Evolutionary conservation across 2,888 invertebrate genomes (phyloP), one percentile per base, ranked within the genome.

Genomic region (Margaritifera margaritifera): DNA sequence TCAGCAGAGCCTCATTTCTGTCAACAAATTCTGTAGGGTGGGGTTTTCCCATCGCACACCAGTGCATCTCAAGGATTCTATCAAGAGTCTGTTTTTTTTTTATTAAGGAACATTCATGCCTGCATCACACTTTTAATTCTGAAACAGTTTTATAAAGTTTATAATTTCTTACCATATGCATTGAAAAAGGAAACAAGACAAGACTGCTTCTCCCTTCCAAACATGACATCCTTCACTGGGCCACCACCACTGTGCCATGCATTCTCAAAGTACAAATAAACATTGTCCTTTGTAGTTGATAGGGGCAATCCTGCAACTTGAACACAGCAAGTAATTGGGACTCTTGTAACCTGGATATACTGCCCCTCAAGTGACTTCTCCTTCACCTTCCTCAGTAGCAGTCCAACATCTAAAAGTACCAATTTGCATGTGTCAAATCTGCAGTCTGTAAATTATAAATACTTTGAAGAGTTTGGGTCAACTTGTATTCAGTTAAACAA

Each of bases 181-280:
- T 70, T 24, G 15, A 54, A 22, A 65, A 73, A 73, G 22, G 64
- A 62, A 25, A 73, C 69, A 58, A 73, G 64, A 52, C 60, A 67
- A 54, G 66, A 66, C 19, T 58, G 31, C 20, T 55, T 55, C 22
- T 64, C 62, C 42, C 27, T 19, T n/a, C 64, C 58, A 27, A 25
- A 51, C 53, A 56, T 60, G 3, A 66, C 64, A 4, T 50, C 52
- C 42, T 66, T 58, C 50, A 74, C 68, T 20, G 66, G 66, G 11
- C 74, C 74, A 22, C 74, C 74, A 6, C 62, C 52, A 66, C 71
- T 74, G 20, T 68, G 57, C 22, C 59, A 63, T 54, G n/a, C 62
- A 50, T 71, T 71, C 58, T 74, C 74, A 69, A 74, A 74, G 62
- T 71, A 74, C 27, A 61, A 66, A 56, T 51, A 27, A 42, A 74